Evolutionary conservation across 2,797 vertebrate species (phyloP), one percentile per base, ranked within the genome.

Genomic region (Thaleichthys pacificus): DNA sequence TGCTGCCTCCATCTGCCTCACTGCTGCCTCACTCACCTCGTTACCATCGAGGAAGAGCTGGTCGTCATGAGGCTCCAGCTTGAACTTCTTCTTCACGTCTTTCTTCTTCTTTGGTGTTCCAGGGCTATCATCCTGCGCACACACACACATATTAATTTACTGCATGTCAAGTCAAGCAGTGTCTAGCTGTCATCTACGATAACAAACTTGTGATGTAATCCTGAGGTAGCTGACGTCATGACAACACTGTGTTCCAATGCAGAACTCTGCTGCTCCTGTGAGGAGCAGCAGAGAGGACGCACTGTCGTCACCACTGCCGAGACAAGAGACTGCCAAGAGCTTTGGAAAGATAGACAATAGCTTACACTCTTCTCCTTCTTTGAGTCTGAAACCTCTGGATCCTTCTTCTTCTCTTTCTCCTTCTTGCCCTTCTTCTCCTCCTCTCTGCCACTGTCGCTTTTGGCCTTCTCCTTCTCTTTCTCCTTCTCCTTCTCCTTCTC

Each of bases 61-160:
- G 81, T 99, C 97, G 74, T 99, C 97, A 3, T 99, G 97, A 78
- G 95, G 96, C 88, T 99, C 97, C 82, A 99, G 93, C 87, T 99
- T 99, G 86, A 99, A 99, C 91, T 98, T 99, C 91, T 97, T 98
- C 91, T 99, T 99, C 32, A 93, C 95, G 76, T 99, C 97, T 73
- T 99, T 99, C 78, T 95, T 95, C 90, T 99, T 99, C 89, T 98
- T 99, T 4, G 97, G 97, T 49, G 94, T 95, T 78, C 96, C 97
- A 42, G 97, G 97, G 71, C 93, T 93, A 69, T 99, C 98, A 66
- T 99, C 98, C 98, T 99, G 76, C 75, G 77, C 0, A 38, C 42
- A 47, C 42, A 38, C 35, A 6, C 32, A 28, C 26, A 28, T 28
- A 28, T 30, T 4, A 4, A 30, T 30, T 12, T 12, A 3, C 11